Percentiles rank a stretch among this genome's conserved stretches.
Evolutionary conservation across 2,797 vertebrate genomes (phyloP).

Genomic region (Galagoides demidoff): DNA sequence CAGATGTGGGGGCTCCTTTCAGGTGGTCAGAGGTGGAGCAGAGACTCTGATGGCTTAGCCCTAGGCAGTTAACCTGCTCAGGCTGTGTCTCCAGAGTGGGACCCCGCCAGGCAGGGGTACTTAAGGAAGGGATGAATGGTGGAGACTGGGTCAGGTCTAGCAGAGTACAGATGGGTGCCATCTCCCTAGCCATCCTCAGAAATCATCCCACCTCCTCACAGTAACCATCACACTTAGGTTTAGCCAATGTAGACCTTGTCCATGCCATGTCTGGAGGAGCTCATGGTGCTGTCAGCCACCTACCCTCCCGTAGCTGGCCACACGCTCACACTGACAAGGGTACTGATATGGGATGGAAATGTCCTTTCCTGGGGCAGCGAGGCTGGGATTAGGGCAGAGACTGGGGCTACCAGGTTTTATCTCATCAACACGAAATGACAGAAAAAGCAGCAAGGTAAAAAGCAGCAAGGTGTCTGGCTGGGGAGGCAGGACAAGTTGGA

Average conservation of each 20-base stretch:
- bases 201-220: not conserved
- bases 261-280: too few relatives aligned
- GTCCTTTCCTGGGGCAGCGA: not conserved
- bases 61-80: not conserved
- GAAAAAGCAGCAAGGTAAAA: not conserved
- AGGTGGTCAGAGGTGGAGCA: not conserved
- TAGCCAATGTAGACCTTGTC: not conserved
- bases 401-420: not conserved
- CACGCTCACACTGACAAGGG: not conserved
- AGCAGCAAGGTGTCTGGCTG: not conserved
- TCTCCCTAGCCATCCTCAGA: not conserved
- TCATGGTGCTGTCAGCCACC: not conserved
- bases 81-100: accelerated
- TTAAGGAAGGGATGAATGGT: not conserved
- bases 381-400: not conserved
- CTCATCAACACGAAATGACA: not conserved
- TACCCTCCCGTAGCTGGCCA: accelerated
- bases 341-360: not conserved
- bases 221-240: not conserved
- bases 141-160: not conserved
- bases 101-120: not conserved
- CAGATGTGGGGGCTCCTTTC: not conserved
- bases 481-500: not conserved
- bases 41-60: not conserved
- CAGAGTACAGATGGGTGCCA: not conserved